Conservation (phyloP, 2,888 invertebrate genomes). For the Phoenoteleia sp. region DNA sequence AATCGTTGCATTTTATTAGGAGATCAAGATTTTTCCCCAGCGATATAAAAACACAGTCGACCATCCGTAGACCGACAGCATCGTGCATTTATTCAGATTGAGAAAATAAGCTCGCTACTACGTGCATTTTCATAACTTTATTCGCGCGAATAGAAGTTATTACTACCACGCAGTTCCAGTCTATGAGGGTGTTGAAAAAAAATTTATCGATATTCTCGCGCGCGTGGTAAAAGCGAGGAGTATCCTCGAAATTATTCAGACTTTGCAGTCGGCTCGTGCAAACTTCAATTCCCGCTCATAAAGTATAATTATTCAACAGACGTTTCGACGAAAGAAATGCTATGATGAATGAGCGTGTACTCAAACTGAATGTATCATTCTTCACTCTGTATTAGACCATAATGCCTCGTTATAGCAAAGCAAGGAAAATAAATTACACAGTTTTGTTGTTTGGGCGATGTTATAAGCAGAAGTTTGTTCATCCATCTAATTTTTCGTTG, state of each 20-base stretch:
- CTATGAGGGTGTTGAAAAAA: not conserved
- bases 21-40: not conserved
- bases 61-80: not conserved
- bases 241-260: slow-evolving; percentile 32
- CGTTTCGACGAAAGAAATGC: slow-evolving; percentile 1
- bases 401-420: not conserved
- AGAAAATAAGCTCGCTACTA: slow-evolving; percentile 23
- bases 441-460: not conserved
- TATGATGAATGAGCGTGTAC: slow-evolving; percentile 1
- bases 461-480: too few relatives aligned
- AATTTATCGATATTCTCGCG: slow-evolving; percentile 22
- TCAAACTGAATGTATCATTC: slow-evolving; percentile 8
- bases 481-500: not conserved
- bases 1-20: not conserved
- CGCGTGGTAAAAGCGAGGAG: not conserved
- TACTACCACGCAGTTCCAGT: slow-evolving; percentile 4
- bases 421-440: slow-evolving; percentile 1
- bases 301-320: slow-evolving; percentile 19
- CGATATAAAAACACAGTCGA: not conserved
- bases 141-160: slow-evolving; percentile 26
- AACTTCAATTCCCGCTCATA: slow-evolving; percentile 11
- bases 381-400: not conserved
- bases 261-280: not conserved
- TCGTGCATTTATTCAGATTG: slow-evolving; percentile 32
- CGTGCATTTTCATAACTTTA: slow-evolving; percentile 27